Conservation (phyloP, 2,888 invertebrate genomes). For the Hesperia comma region DNA sequence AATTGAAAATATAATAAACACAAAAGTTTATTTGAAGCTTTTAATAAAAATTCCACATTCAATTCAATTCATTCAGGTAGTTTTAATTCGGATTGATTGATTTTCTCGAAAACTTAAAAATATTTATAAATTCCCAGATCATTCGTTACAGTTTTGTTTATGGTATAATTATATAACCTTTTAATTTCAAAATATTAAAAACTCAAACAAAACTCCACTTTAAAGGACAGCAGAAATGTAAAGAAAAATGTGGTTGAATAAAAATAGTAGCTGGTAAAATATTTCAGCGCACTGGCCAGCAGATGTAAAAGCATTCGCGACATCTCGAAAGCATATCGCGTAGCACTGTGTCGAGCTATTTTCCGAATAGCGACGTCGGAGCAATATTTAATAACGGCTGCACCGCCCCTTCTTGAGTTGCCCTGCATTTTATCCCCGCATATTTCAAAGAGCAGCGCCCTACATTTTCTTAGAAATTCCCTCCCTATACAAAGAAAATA, state of each 20-base stretch:
- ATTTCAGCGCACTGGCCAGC: background rate
- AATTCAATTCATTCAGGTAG: too few relatives aligned
- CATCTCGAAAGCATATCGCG: constrained; percentile 18
- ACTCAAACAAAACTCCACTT: background rate
- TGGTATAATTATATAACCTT: too few relatives aligned
- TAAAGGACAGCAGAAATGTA: background rate
- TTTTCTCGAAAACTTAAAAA: too few relatives aligned
- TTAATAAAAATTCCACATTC: too few relatives aligned
- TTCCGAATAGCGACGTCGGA: constrained; percentile 46
- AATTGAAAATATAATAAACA: too few relatives aligned
- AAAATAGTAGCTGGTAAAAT: background rate
- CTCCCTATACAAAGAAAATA: constrained; percentile 35
- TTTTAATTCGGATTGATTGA: too few relatives aligned
- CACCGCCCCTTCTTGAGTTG: constrained; percentile 44
- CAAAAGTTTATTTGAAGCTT: too few relatives aligned
- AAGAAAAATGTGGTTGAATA: background rate
- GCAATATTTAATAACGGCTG: constrained; percentile 52
- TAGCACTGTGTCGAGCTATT: constrained; percentile 39
- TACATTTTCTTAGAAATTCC: constrained; percentile 38
- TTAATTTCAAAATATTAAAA: too few relatives aligned
- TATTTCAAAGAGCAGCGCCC: constrained; percentile 44
- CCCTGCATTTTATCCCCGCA: constrained; percentile 49
- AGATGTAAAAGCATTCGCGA: constrained; percentile 33
- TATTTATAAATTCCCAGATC: too few relatives aligned
- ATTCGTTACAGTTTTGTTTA: too few relatives aligned